These are phyloP conservation scores for Drosophila malerkotliana DNA, from an alignment of 1,140 invertebrate genomes.

Conservation along the genomic window DNA sequence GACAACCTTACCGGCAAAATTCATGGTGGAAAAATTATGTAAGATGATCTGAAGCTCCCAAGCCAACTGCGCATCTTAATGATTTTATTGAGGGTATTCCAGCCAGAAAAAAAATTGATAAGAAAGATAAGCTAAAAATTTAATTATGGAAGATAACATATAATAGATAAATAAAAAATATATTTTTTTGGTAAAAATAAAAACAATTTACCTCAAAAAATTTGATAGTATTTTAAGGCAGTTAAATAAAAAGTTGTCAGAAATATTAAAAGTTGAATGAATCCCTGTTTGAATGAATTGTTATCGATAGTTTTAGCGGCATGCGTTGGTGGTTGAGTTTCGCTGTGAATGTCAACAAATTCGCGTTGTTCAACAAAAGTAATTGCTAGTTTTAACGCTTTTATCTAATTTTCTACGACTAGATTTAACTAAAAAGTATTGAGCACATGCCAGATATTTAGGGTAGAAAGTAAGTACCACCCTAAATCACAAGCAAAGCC, in stretches of 20 bases:
- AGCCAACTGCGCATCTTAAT: slow-evolving; percentile 29
- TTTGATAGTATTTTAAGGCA: no score
- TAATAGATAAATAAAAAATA: not conserved
- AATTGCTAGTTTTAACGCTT: slow-evolving; percentile 4
- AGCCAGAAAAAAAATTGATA: not conserved
- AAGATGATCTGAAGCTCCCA: slow-evolving; percentile 26
- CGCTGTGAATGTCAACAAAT: slow-evolving; percentile 11
- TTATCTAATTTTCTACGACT: not conserved
- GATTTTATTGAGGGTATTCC: slow-evolving; percentile 30
- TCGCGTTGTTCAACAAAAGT: slow-evolving; percentile 30
- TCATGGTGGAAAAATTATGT: slow-evolving; percentile 68
- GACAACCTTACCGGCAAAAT: slow-evolving; percentile 89
- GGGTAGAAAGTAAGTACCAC: slow-evolving; percentile 9
- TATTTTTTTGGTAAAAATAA: not conserved
- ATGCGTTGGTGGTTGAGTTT: slow-evolving; percentile 16
- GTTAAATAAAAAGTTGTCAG: not conserved
- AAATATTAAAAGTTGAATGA: not conserved
- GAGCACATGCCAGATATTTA: slow-evolving; percentile 16
- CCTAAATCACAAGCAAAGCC: not conserved
- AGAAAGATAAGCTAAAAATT: not conserved
- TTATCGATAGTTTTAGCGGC: slow-evolving; percentile 10
- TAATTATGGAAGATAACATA: not conserved
- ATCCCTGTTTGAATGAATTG: not conserved
- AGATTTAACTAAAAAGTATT: not conserved
- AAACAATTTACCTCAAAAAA: no score